Evolutionary conservation across 1,140 invertebrate genomes (phyloP).

Genomic region (Cotesia typhae): DNA sequence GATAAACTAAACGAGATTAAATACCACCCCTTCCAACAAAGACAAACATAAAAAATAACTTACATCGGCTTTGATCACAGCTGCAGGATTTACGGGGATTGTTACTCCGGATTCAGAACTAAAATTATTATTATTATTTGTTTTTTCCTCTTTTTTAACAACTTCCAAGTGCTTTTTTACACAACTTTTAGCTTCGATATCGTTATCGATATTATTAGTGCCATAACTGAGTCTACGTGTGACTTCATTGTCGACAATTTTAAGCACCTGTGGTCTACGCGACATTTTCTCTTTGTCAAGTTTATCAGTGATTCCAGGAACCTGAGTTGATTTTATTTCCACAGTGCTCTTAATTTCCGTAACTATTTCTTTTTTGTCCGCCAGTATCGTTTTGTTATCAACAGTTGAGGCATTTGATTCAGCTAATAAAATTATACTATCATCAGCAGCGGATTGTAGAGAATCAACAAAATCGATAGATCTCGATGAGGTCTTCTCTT

Average conservation of each 20-base stretch:
- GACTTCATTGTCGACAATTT: conserved; percentile 61
- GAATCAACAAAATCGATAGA: background rate
- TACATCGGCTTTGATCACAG: too few relatives aligned
- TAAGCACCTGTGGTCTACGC: conserved; percentile 60
- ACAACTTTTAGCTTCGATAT: conserved; percentile 33
- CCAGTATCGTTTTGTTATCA: background rate
- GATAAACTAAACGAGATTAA: background rate
- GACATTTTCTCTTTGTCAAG: conserved; percentile 58
- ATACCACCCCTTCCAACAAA: too few relatives aligned
- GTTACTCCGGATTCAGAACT: background rate
- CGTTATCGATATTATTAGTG: conserved; percentile 40
- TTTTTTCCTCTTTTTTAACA: background rate
- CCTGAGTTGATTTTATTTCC: conserved; percentile 58
- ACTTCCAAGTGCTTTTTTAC: background rate
- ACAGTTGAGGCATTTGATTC: conserved; percentile 5
- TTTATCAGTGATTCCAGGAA: conserved; percentile 45
- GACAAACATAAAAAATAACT: too few relatives aligned
- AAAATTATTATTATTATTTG: background rate
- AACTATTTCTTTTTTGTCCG: conserved; percentile 25
- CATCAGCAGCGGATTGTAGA: background rate
- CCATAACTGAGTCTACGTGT: conserved; percentile 45
- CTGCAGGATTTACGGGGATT: too few relatives aligned
- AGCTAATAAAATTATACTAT: background rate
- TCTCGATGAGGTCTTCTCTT: conserved; percentile 16
- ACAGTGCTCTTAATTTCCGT: conserved; percentile 50